These are phyloP conservation scores for Uria aalge DNA, from an alignment of 2,113 vertebrate genomes.

Conservation along the genomic window DNA sequence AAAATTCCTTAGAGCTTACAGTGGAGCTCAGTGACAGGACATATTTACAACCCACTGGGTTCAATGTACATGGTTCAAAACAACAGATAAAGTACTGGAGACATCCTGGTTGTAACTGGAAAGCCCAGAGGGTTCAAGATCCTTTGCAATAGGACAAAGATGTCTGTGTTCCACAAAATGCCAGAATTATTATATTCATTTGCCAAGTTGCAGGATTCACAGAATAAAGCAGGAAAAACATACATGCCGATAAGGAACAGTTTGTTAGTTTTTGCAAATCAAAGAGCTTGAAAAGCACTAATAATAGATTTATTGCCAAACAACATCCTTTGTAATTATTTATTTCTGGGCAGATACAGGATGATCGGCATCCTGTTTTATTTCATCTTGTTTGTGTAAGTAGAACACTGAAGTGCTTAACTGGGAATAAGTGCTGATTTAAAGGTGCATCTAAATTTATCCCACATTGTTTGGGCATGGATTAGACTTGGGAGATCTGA, in stretches of 20 bases:
- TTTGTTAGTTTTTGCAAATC: neutral
- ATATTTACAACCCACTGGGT: neutral
- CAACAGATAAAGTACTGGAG: neutral
- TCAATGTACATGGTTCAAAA: neutral
- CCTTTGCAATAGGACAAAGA: slow-evolving; percentile 20
- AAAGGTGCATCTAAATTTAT: slow-evolving; percentile 2
- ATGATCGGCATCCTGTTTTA: neutral
- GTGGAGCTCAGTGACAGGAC: neutral
- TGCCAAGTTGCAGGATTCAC: neutral
- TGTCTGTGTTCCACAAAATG: slow-evolving; percentile 25
- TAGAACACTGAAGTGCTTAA: neutral
- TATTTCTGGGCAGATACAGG: neutral
- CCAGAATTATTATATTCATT: neutral
- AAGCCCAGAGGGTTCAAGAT: neutral
- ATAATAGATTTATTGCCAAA: neutral
- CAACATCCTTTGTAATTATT: neutral
- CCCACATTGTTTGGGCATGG: neutral
- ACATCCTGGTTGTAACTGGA: neutral
- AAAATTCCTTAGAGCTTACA: neutral
- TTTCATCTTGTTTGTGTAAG: neutral
- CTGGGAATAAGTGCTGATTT: neutral
- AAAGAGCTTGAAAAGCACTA: slow-evolving; percentile 24
- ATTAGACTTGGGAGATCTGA: neutral
- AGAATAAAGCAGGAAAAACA: neutral
- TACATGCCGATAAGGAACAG: neutral